Percentiles rank a stretch among this genome's conserved stretches.
These are phyloP conservation scores for Xenopus borealis DNA, from an alignment of 2,113 vertebrate species.

Conservation along the genomic window DNA sequence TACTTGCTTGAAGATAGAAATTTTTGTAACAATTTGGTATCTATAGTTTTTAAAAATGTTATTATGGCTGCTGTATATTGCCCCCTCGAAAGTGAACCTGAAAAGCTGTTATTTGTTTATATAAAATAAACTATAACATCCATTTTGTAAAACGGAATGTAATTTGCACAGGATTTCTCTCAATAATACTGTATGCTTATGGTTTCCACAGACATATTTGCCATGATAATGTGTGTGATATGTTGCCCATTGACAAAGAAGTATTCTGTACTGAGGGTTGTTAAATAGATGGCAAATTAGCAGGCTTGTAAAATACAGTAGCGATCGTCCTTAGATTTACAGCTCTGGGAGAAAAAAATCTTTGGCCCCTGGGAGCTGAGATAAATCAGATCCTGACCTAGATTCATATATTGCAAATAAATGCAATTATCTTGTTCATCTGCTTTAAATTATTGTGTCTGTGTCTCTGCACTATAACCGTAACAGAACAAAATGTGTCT, in stretches of 20 bases:
- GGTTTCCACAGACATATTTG: too few relatives aligned
- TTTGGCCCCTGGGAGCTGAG: constrained; percentile 50
- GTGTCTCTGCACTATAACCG: constrained; percentile 47
- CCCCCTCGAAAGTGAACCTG: too few relatives aligned
- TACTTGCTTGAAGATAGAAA: too few relatives aligned
- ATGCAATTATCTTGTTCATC: constrained; percentile 60
- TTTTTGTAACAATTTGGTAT: too few relatives aligned
- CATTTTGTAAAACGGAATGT: too few relatives aligned
- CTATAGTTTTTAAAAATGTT: too few relatives aligned
- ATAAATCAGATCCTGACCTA: constrained; percentile 53
- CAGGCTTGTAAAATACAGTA: constrained; percentile 49
- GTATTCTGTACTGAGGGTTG: background rate
- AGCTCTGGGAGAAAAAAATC: constrained; percentile 48
- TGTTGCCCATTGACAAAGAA: background rate
- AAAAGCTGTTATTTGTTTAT: too few relatives aligned
- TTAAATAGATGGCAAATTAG: constrained; percentile 14
- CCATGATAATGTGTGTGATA: too few relatives aligned
- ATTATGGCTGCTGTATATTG: too few relatives aligned
- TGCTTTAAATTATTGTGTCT: constrained; percentile 48
- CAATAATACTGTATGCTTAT: too few relatives aligned
- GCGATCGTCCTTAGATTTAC: constrained; percentile 54
- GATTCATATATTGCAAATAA: constrained; percentile 54
- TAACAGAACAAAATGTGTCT: constrained; percentile 50
- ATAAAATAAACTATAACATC: too few relatives aligned
- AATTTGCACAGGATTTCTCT: too few relatives aligned